phyloP scores from a whole-genome alignment of 2,797 vertebrate species.

The Lacerta agilis region DNA sequence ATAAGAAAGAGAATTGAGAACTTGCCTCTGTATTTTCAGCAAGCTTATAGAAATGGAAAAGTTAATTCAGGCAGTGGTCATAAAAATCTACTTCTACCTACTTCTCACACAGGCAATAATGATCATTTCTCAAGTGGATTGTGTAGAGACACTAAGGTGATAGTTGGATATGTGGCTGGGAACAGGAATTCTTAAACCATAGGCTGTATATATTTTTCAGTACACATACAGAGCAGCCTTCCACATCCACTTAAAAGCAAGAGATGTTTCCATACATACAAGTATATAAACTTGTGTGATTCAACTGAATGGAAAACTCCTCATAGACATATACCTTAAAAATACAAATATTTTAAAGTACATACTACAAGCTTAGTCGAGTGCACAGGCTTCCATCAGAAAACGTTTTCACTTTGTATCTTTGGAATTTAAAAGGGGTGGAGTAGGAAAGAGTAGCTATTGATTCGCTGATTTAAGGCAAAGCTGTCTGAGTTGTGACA shows the following conservation, averaged over 20 bases:
- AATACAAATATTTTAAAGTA: constrained; percentile 2
- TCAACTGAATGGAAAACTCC: no score
- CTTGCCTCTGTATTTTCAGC: background rate
- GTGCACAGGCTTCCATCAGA: background rate
- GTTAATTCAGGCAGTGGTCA: background rate
- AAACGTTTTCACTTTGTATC: constrained; percentile 14
- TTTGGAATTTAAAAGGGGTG: constrained; percentile 11
- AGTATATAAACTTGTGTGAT: no score
- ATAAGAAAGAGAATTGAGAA: background rate
- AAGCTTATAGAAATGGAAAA: background rate
- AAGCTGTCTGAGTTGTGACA: constrained; percentile 33
- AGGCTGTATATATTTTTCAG: background rate
- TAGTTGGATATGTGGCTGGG: background rate
- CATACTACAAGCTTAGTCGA: constrained; percentile 25
- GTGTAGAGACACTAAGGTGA: background rate
- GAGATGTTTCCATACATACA: background rate
- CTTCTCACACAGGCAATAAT: background rate
- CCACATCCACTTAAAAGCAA: background rate
- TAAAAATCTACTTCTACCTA: background rate
- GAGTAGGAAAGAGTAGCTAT: background rate
- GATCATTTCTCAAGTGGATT: background rate
- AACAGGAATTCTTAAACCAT: background rate
- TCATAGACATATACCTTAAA: no score
- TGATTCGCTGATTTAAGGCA: constrained; percentile 41
- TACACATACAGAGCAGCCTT: background rate